These are phyloP conservation scores for Drosophila atripex DNA, from an alignment of 2,888 invertebrate genomes.

Conservation along the genomic window DNA sequence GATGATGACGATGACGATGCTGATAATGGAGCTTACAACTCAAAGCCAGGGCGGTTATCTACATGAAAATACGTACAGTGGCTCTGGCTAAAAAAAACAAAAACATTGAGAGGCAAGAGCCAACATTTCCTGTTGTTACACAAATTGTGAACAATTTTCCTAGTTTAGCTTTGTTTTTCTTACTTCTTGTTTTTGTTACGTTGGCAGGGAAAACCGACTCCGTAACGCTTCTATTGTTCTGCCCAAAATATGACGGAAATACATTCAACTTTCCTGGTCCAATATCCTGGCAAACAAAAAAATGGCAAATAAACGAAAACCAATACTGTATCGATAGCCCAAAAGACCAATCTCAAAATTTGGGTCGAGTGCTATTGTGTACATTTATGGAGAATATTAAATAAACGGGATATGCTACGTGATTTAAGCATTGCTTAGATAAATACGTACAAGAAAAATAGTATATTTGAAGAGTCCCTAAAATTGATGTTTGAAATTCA, in stretches of 20 bases:
- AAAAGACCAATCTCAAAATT: slow-evolving; percentile 10
- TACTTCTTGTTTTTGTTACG: slow-evolving; percentile 5
- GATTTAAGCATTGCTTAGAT: slow-evolving; percentile 32
- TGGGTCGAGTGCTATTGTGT: neutral
- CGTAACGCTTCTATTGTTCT: slow-evolving; percentile 31
- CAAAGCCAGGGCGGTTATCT: slow-evolving; percentile 42
- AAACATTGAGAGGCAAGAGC: slow-evolving; percentile 14
- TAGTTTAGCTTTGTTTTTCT: slow-evolving; percentile 22
- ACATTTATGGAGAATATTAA: slow-evolving; percentile 34
- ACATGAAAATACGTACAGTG: slow-evolving; percentile 45
- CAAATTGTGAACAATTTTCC: slow-evolving; percentile 27
- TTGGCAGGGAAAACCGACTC: slow-evolving; percentile 18
- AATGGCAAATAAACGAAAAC: neutral
- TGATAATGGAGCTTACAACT: slow-evolving; percentile 41
- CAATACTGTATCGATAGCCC: slow-evolving; percentile 8
- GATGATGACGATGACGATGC: slow-evolving; percentile 26
- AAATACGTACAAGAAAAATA: slow-evolving; percentile 12
- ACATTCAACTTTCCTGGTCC: slow-evolving; percentile 31
- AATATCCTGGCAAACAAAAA: slow-evolving; percentile 35
- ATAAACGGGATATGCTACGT: slow-evolving; percentile 43
- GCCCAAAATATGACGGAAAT: slow-evolving; percentile 37
- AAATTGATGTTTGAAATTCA: neutral
- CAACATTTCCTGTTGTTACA: slow-evolving; percentile 37
- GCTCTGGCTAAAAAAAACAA: slow-evolving; percentile 10
- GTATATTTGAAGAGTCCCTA: neutral